These are phyloP conservation scores for Cebidichthys violaceus DNA, from an alignment of 2,113 vertebrate species.

Conservation along the genomic window DNA sequence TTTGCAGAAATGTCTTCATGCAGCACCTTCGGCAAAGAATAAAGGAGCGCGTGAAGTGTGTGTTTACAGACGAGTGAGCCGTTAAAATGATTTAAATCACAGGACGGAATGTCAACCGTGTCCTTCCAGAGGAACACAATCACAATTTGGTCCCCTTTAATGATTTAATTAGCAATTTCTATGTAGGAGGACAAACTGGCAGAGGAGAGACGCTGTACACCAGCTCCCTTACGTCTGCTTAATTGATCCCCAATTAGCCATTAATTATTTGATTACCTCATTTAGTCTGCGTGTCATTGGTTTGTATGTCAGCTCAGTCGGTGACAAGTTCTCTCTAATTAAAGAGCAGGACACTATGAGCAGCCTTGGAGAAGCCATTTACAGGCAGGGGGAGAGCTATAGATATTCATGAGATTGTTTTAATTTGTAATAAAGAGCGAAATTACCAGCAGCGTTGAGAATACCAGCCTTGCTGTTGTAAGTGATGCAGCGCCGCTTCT, in stretches of 20 bases:
- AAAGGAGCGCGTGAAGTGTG: conserved; percentile 17
- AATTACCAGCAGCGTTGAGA: conserved; percentile 64
- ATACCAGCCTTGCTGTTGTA: conserved; percentile 34
- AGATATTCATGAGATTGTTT: conserved; percentile 81
- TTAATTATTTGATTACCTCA: conserved; percentile 77
- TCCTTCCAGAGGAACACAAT: conserved; percentile 47
- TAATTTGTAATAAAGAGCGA: conserved; percentile 79
- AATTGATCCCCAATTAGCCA: conserved; percentile 81
- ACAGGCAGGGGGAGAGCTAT: conserved; percentile 63
- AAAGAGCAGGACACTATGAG: conserved; percentile 58
- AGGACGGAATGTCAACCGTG: conserved; percentile 9
- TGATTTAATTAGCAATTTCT: conserved; percentile 65
- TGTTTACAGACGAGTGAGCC: conserved; percentile 48
- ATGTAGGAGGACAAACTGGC: conserved; percentile 58
- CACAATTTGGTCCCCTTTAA: conserved; percentile 56
- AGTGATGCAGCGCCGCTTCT: conserved; percentile 21
- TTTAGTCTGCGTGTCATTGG: conserved; percentile 64
- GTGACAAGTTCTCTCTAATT: conserved; percentile 75
- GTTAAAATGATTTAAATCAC: conserved; percentile 51
- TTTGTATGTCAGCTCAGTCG: conserved; percentile 64
- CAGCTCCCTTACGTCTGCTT: conserved; percentile 61
- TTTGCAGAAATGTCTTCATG: conserved; percentile 58
- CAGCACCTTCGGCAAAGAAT: conserved; percentile 42
- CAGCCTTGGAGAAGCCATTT: conserved; percentile 65
- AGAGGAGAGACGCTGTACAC: conserved; percentile 51